phyloP scores from a whole-genome alignment of 2,888 invertebrate species.

The Calliphora vomitoria region DNA sequence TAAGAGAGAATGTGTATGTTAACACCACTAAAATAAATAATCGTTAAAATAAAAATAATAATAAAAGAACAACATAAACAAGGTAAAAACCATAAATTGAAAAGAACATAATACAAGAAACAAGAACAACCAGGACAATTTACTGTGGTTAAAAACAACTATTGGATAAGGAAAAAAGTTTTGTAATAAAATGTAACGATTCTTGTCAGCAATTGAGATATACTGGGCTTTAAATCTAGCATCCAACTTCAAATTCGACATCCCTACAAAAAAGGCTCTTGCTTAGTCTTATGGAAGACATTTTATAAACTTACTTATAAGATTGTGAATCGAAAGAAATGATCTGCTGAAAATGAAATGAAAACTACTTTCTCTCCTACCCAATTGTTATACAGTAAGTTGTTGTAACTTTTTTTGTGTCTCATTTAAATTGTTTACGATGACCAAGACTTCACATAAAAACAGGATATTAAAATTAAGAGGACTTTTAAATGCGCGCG shows the following conservation, averaged over 20 bases:
- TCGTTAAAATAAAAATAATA: constrained; percentile 46
- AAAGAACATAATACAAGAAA: neutral
- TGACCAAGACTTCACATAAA: constrained; percentile 52
- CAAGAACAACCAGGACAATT: constrained; percentile 5
- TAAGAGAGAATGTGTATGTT: constrained; percentile 27
- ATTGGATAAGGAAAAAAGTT: constrained; percentile 38
- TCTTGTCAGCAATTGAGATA: no score
- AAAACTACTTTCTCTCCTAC: neutral
- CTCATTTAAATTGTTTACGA: constrained; percentile 61
- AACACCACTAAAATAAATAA: constrained; percentile 38
- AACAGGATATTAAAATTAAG: constrained; percentile 66
- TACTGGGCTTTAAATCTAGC: no score
- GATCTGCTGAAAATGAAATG: no score
- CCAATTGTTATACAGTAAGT: constrained; percentile 19
- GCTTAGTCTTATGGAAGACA: no score
- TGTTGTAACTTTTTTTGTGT: constrained; percentile 51
- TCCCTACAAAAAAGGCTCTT: no score
- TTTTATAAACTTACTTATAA: neutral
- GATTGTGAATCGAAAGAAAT: no score
- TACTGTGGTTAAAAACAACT: neutral
- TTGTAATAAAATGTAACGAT: no score
- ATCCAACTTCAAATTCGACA: no score
- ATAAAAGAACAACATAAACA: constrained; percentile 40
- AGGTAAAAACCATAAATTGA: constrained; percentile 44
- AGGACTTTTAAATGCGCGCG: constrained; percentile 67